phyloP scores from a whole-genome alignment of 2,888 invertebrate genomes.

The Polydrusus cervinus region DNA sequence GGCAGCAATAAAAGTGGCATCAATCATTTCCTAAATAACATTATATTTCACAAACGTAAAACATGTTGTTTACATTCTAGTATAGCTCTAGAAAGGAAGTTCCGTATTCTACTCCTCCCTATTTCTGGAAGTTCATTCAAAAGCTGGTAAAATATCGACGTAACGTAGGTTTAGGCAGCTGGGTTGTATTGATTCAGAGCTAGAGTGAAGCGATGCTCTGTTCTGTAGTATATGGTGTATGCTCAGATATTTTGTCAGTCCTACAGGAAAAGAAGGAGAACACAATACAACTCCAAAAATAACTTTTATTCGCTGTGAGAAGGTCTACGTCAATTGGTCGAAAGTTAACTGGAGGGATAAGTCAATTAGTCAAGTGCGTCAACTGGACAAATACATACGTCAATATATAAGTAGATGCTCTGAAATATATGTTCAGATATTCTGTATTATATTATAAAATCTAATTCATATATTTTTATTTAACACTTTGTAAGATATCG shows the following conservation, averaged over 20 bases:
- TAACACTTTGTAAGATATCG: too few relatives aligned
- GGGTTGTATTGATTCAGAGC: constrained; percentile 47
- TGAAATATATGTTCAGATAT: too few relatives aligned
- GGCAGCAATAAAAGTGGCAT: background rate
- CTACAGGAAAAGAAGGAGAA: background rate
- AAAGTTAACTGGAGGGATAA: too few relatives aligned
- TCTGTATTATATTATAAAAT: too few relatives aligned
- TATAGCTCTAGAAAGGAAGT: constrained; percentile 29
- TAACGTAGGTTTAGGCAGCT: constrained; percentile 49
- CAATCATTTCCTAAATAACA: background rate
- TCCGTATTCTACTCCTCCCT: constrained; percentile 31
- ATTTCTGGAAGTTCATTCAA: constrained; percentile 45
- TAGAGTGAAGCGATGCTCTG: constrained; percentile 34
- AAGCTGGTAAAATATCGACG: constrained; percentile 48
- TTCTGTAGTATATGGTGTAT: constrained; percentile 30
- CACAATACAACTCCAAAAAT: background rate
- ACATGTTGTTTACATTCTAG: constrained; percentile 24
- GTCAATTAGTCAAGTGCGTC: too few relatives aligned
- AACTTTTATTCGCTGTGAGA: too few relatives aligned
- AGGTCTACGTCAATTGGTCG: too few relatives aligned
- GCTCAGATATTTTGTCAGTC: constrained; percentile 37
- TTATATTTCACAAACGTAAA: background rate
- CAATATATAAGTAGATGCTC: too few relatives aligned
- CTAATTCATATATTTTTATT: too few relatives aligned
- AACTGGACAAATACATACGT: too few relatives aligned